Evolutionary conservation across 2,888 invertebrate genomes (phyloP), one percentile per base, ranked within the genome.

Genomic region (Acleris holmiana): DNA sequence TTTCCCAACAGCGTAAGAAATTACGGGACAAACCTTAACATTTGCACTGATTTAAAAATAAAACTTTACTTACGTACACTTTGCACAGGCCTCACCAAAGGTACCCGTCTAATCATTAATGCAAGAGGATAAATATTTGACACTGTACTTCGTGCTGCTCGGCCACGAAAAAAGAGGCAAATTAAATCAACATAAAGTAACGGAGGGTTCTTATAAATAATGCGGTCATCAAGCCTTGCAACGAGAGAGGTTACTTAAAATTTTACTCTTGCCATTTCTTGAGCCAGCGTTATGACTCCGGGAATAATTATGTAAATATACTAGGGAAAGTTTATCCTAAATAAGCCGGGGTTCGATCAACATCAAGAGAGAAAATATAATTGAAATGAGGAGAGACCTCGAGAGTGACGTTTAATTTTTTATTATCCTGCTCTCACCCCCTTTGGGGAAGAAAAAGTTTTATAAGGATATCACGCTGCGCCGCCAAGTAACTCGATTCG

Each of bases 271-370:
- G 72, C 76, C 72, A 73, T 76, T 75, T 71, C 75, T 67, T 67
- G 59, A 61, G 65, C 71, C 71, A 68, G 69, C 71, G 72, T 76
- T 75, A 75, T 74, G 75, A 69, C 75, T 77, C 73, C 67, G 70
- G 69, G 74, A 77, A 79, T 79, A 81, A 81, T 82, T 82, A 83
- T 82, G 79, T 78, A 76, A 81, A 76, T 76, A 73, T 68, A 70
- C 69, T 59, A 69, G 70, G 73, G 71, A 71, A 67, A 63, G 71
- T 70, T 70, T 70, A 70, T 69, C 68, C 69, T 68, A 69, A 70
- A 71, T 71, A 71, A 69, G 71, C 63, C 61, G 57, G 57, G 54
- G 67, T 65, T 68, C 68, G 66, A 71, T 69, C 69, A 73, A 71
- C 72, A 71, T 66, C 64, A 64, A 67, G 63, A 53, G 69, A 66